Conservation (phyloP, 2,797 vertebrate species). For the Heterohyrax brucei region DNA sequence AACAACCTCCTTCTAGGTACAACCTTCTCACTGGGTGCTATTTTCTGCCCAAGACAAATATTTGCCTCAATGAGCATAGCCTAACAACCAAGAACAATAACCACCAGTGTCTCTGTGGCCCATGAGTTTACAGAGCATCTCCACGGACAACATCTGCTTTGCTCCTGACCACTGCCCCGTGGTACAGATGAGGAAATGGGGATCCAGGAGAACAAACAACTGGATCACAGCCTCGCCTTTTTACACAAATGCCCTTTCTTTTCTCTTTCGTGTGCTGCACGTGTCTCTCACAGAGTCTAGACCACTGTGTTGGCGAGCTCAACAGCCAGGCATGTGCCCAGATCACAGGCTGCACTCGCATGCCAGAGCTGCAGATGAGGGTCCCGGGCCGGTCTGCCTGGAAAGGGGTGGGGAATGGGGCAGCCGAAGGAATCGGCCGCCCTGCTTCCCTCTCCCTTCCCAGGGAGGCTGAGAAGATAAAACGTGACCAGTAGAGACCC, state of each 20-base stretch:
- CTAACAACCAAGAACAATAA: not conserved
- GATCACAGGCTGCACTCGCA: not conserved
- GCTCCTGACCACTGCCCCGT: not conserved
- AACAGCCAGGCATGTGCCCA: not conserved
- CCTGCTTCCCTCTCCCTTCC: not conserved
- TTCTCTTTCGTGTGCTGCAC: rapidly evolving
- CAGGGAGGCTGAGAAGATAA: not conserved
- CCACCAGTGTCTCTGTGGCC: rapidly evolving
- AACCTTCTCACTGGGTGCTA: not conserved
- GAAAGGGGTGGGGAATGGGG: not conserved
- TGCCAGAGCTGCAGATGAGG: not conserved
- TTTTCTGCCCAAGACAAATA: constrained; percentile 11
- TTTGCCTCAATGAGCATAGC: not conserved
- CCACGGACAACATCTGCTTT: not conserved
- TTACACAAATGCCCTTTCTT: not conserved
- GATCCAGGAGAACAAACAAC: not conserved
- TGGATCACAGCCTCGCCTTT: not conserved
- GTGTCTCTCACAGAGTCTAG: rapidly evolving
- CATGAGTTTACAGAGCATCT: not conserved
- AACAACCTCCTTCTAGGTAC: not conserved
- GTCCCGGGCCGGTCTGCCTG: not conserved
- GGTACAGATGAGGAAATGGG: not conserved
- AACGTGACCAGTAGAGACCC: not conserved
- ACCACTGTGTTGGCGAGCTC: not conserved
- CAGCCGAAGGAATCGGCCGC: not conserved